These are phyloP conservation scores for Ceratina australensis DNA, from an alignment of 1,140 invertebrate genomes.

Conservation along the genomic window DNA sequence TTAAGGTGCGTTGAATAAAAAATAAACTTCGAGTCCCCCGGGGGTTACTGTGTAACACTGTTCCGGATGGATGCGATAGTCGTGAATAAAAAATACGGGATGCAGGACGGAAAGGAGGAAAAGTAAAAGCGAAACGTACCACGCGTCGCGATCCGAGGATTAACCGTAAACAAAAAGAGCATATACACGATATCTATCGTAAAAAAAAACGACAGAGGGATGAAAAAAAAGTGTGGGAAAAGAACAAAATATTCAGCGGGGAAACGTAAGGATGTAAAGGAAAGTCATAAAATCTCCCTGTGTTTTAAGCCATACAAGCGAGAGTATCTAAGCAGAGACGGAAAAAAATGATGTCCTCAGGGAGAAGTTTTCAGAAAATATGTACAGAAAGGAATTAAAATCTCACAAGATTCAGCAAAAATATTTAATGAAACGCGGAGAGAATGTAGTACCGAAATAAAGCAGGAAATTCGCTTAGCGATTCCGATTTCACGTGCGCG, in stretches of 20 bases:
- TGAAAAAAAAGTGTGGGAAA: background rate
- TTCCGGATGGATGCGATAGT: background rate
- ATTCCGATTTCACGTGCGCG: background rate
- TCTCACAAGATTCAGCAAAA: no score
- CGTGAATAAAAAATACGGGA: background rate
- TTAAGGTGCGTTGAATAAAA: background rate
- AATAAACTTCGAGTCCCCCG: background rate
- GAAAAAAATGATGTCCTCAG: no score
- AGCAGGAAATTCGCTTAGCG: background rate
- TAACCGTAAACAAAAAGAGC: background rate
- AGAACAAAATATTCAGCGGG: background rate
- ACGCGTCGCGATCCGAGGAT: background rate
- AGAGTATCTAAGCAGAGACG: no score
- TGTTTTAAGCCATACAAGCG: no score
- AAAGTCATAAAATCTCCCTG: background rate
- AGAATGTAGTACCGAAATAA: background rate
- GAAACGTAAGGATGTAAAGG: background rate
- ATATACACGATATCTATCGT: background rate
- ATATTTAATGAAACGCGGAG: background rate
- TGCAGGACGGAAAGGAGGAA: background rate
- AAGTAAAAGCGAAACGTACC: background rate
- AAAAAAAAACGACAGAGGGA: background rate
- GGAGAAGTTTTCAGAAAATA: no score
- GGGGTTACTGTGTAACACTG: background rate
- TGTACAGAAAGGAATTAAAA: no score